phyloP scores from a whole-genome alignment of 2,888 invertebrate genomes.

The Acronicta leporina region DNA sequence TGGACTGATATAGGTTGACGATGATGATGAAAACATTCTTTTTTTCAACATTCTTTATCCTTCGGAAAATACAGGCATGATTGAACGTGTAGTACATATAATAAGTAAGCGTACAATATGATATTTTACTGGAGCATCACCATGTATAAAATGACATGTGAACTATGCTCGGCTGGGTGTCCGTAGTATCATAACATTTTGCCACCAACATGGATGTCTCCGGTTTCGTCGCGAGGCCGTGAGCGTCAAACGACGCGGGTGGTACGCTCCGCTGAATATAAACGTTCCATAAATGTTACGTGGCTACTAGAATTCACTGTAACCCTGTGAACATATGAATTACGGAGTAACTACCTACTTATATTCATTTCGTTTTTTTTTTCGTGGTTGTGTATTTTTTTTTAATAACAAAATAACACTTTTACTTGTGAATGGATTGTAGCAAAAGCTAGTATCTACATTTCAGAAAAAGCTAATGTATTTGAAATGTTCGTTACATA shows the following conservation, averaged over 20 bases:
- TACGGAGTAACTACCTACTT: conserved; percentile 45
- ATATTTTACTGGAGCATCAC: conserved; percentile 27
- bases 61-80: too few relatives aligned
- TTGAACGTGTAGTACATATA: too few relatives aligned
- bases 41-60: too few relatives aligned
- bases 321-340: conserved; percentile 52
- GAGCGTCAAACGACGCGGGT: conserved; percentile 79
- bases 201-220: conserved; percentile 73
- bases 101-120: conserved; percentile 19
- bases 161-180: conserved; percentile 47
- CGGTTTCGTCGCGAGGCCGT: conserved; percentile 73
- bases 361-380: conserved; percentile 42
- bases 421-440: neutral
- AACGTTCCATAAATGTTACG: conserved; percentile 76
- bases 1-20: too few relatives aligned
- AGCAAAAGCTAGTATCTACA: too few relatives aligned
- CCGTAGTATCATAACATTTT: conserved; percentile 62
- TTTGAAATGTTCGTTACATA: conserved; percentile 14
- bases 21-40: too few relatives aligned
- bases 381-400: conserved; percentile 19
- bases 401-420: neutral
- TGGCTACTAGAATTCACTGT: conserved; percentile 64
- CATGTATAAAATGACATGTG: conserved; percentile 44
- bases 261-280: conserved; percentile 80
- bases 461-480: conserved; percentile 17